phyloP scores from a whole-genome alignment of 2,888 invertebrate genomes.

The Tipula helvola region DNA sequence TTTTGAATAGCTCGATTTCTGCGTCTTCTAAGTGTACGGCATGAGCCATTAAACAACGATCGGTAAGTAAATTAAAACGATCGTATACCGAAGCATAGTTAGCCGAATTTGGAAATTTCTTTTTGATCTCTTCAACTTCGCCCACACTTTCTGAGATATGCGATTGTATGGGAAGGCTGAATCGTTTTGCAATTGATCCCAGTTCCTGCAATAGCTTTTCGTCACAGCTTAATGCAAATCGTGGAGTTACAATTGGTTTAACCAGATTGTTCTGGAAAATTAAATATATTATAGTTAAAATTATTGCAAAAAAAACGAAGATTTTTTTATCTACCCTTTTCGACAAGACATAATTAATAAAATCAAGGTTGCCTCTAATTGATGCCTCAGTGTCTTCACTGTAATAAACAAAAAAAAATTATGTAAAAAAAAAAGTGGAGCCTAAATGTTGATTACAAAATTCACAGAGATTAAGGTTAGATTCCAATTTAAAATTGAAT shows the following conservation, averaged over 20 bases:
- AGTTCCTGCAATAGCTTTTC: constrained; percentile 54
- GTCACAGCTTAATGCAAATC: constrained; percentile 73
- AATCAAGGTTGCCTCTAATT: constrained; percentile 45
- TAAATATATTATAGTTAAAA: background rate
- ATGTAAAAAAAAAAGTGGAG: too few relatives aligned
- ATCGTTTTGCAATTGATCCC: constrained; percentile 50
- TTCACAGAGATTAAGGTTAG: background rate
- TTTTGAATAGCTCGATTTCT: constrained; percentile 51
- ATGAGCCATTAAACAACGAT: constrained; percentile 64
- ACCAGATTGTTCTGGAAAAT: constrained; percentile 52
- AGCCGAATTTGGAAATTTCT: constrained; percentile 36
- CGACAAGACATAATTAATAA: constrained; percentile 44
- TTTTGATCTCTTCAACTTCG: constrained; percentile 55
- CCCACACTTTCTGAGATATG: constrained; percentile 71
- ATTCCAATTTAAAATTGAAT: background rate
- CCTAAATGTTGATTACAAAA: background rate
- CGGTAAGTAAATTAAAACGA: constrained; percentile 53
- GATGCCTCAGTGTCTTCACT: constrained; percentile 53
- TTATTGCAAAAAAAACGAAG: background rate
- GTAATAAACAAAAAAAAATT: constrained; percentile 36
- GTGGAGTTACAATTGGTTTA: constrained; percentile 68
- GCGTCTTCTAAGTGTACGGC: constrained; percentile 58
- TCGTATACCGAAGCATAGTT: constrained; percentile 70
- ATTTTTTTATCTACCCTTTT: constrained; percentile 23
- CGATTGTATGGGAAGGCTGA: constrained; percentile 66